These are phyloP conservation scores for Momotus momota DNA, from an alignment of 2,797 vertebrate species.

Conservation along the genomic window DNA sequence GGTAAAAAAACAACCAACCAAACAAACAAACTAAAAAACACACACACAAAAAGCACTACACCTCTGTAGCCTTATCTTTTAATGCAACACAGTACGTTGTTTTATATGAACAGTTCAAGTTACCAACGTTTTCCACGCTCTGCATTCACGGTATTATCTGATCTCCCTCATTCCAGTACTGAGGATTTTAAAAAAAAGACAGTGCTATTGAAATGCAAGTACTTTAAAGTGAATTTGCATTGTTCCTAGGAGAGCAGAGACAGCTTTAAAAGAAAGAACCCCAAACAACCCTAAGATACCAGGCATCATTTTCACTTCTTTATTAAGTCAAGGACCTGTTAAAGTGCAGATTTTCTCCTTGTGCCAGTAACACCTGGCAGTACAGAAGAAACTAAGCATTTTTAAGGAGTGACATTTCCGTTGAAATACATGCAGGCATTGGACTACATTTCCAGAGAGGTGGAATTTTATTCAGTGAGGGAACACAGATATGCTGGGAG, in stretches of 20 bases:
- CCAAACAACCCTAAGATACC: background rate
- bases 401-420: slow-evolving; percentile 31
- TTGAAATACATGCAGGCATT: background rate
- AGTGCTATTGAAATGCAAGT: slow-evolving; percentile 27
- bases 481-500: background rate
- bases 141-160: background rate
- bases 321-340: slow-evolving; percentile 44
- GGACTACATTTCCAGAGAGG: slow-evolving; percentile 6
- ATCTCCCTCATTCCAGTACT: background rate
- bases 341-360: background rate
- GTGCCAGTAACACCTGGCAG: slow-evolving; percentile 27
- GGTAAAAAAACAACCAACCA: background rate
- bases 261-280: background rate
- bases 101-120: slow-evolving; percentile 32
- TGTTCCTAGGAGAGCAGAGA: slow-evolving; percentile 8
- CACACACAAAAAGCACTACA: background rate
- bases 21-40: background rate
- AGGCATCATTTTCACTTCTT: slow-evolving; percentile 56
- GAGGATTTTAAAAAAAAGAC: background rate
- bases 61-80: slow-evolving; percentile 33
- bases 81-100: background rate
- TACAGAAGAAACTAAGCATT: background rate
- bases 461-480: slow-evolving; percentile 38
- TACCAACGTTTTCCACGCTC: slow-evolving; percentile 7
- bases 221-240: slow-evolving; percentile 7